Percentiles rank a stretch among this genome's conserved stretches.
phyloP scores from a whole-genome alignment of 2,797 vertebrate species.

The Ceyx erithaca region DNA sequence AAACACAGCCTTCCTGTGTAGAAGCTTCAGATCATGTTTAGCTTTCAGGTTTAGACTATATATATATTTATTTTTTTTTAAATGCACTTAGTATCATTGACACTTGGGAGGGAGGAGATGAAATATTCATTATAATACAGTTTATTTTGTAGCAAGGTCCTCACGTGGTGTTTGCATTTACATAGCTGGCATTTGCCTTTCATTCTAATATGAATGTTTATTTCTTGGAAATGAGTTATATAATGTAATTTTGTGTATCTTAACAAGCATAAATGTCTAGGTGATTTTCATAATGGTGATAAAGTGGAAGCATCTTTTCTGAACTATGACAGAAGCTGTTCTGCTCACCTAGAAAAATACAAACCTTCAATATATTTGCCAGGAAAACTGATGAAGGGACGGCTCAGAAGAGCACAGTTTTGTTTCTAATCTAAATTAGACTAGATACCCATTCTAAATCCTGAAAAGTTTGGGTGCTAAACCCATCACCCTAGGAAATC shows the following conservation, averaged over 20 bases:
- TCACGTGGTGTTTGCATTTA: background rate
- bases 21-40: background rate
- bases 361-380: background rate
- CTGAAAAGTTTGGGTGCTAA: background rate
- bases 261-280: background rate
- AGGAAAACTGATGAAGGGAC: background rate
- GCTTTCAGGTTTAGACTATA: background rate
- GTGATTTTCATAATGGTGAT: background rate
- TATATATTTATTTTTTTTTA: background rate
- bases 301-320: background rate
- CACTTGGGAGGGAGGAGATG: background rate
- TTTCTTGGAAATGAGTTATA: slow-evolving; percentile 7
- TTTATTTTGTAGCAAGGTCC: background rate
- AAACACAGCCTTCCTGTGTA: background rate
- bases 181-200: background rate
- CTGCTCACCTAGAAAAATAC: background rate
- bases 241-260: background rate
- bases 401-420: background rate
- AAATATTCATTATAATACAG: background rate
- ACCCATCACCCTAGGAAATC: background rate
- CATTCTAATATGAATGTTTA: background rate
- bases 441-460: background rate
- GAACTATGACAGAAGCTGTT: background rate
- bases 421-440: background rate
- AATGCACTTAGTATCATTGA: background rate